Base-by-base conservation (phyloP, 2,888 invertebrate genomes). In the Linnaemya vulpina region DNA sequence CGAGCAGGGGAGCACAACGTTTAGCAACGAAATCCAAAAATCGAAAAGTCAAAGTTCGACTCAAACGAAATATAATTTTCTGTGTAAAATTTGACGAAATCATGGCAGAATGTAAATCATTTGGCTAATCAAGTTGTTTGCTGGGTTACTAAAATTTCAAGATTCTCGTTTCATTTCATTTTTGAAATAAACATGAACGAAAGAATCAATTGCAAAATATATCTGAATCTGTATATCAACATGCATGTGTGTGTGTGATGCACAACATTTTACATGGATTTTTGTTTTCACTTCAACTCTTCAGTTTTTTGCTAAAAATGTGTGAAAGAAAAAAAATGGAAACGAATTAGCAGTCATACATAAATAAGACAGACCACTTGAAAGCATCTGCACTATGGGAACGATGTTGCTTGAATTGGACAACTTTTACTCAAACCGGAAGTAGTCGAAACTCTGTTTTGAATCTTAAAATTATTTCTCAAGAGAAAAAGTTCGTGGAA, bases 241-340 rank as follows among this genome's bases (percentile, higher is more conserved):
- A 30, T 30, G 30, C 30, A 2, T 30, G 30, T 30, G 30, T 30
- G 30, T n/a, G 30, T 9, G 22, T 38, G 67, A 46, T 22, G 62
- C 13, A 9, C 20, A 60, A 78, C n/a, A 62, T 51, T n/a, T n/a
- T 43, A 74, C 53, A 77, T 73, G 67, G 55, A 53, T 76, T 80
- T 67, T 65, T n/a, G n/a, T n/a, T n/a, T 73, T 70, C 30, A 81
- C 73, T 84, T 84, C 76, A 73, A 60, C 76, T 75, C 49, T 79
- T 80, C 63, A 74, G 51, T 68, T 74, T 68, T 74, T 55, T 70
- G 46, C 55, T 74, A 68, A 53, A 62, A 83, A 55, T 40, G 40
- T 38, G 22, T 51, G 46, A 0, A 73, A 71, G 9, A 38, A 3
- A 38, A 38, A 38, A 15, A n/a, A n/a, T n/a, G n/a, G n/a, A 60